phyloP scores from a whole-genome alignment of 2,113 vertebrate genomes.

The Hoplias malabaricus region DNA sequence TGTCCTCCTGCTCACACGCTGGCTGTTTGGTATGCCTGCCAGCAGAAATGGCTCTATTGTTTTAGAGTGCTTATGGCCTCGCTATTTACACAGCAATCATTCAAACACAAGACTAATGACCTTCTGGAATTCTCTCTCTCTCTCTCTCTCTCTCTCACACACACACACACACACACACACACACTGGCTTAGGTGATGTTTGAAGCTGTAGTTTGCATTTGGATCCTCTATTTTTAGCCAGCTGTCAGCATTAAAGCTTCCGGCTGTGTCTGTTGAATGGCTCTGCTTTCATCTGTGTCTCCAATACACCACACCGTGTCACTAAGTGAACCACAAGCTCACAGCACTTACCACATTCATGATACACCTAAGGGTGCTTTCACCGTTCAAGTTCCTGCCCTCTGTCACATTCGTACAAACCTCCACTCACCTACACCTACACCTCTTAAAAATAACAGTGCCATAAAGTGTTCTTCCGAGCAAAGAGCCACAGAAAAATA shows the following conservation, averaged over 20 bases:
- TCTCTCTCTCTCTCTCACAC: not conserved
- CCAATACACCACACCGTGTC: not conserved
- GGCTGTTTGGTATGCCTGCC: not conserved
- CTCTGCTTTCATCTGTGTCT: not conserved
- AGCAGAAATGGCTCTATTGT: not conserved
- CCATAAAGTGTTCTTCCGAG: no score
- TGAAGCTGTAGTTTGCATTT: not conserved
- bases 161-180: not conserved
- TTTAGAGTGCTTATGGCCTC: not conserved
- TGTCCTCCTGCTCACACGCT: not conserved
- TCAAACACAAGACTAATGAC: conserved; percentile 12
- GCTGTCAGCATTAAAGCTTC: not conserved
- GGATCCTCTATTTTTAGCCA: conserved; percentile 4
- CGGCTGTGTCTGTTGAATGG: not conserved
- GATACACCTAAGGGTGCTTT: not conserved
- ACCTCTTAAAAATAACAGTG: no score
- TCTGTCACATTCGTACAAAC: not conserved
- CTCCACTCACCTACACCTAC: not conserved
- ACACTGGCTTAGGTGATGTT: not conserved
- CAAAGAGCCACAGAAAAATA: no score
- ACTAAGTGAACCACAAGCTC: not conserved
- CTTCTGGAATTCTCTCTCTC: conserved; percentile 22
- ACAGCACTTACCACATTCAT: not conserved
- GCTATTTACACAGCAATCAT: conserved; percentile 2
- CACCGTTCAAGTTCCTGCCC: not conserved